Evolutionary conservation across 2,888 invertebrate genomes (phyloP).

Genomic region (Rosalia funebris): DNA sequence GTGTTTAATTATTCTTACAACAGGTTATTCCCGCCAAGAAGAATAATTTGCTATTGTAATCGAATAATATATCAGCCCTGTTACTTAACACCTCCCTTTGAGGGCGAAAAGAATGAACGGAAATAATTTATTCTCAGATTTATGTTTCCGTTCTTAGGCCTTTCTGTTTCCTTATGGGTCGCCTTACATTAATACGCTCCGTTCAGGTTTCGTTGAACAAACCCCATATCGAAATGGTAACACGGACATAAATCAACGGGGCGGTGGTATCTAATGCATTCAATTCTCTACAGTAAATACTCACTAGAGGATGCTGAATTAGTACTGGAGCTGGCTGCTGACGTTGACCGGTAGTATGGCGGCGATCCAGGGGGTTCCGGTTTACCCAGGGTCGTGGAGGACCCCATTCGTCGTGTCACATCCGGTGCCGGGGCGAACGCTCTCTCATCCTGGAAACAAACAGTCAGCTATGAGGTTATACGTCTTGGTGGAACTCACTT

Average conservation of each 20-base stretch:
- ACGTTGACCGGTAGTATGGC: slow-evolving; percentile 67
- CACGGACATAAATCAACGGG: background rate
- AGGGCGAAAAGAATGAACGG: background rate
- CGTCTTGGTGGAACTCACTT: background rate
- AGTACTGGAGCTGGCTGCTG: slow-evolving; percentile 69
- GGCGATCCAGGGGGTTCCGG: slow-evolving; percentile 60
- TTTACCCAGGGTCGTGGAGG: slow-evolving; percentile 58
- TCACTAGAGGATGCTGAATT: slow-evolving; percentile 72
- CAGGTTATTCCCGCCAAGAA: no score
- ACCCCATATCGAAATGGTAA: background rate
- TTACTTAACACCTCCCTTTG: background rate
- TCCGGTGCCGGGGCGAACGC: slow-evolving; percentile 69
- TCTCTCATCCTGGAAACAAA: slow-evolving; percentile 50
- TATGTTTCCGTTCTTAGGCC: background rate
- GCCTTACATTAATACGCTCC: background rate
- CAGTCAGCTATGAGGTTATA: background rate
- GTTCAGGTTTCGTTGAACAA: background rate
- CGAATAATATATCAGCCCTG: no score
- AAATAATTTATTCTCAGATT: background rate
- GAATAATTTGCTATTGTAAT: no score
- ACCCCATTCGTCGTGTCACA: slow-evolving; percentile 66
- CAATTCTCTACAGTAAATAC: slow-evolving; percentile 48
- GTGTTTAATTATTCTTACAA: no score
- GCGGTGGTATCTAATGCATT: background rate
- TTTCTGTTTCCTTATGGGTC: background rate